A percentile compares a stretch with the other conserved stretches of the same genome.
Evolutionary conservation across 30 jellyfish, hydroid and myxozoan species (phyloP).

Genomic region (Aurelia sp.): DNA sequence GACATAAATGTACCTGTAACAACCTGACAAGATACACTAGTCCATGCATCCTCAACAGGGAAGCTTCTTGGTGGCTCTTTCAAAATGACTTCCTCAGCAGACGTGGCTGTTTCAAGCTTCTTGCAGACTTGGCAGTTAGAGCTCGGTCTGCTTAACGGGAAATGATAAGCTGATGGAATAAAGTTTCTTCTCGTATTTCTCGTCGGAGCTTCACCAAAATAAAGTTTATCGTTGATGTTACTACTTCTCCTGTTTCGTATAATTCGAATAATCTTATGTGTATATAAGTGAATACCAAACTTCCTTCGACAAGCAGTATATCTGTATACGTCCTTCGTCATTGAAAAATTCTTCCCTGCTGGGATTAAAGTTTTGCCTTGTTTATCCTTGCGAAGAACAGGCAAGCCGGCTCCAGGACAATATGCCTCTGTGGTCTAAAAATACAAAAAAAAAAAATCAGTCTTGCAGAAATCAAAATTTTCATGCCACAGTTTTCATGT

Average conservation of each 20-base stretch:
- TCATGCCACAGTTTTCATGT: no score
- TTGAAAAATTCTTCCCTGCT: conserved; percentile 37
- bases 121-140: conserved; percentile 63
- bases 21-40: conserved; percentile 66
- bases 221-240: conserved; percentile 50
- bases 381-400: conserved; percentile 16
- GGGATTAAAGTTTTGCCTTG: conserved; percentile 23
- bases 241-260: conserved; percentile 32
- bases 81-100: conserved; percentile 21
- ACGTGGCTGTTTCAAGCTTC: conserved; percentile 47
- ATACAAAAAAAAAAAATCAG: no score
- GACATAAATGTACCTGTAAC: conserved; percentile 64
- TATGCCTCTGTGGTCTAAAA: conserved; percentile 36
- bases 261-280: conserved; percentile 40
- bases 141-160: conserved; percentile 65
- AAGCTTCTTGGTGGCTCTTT: conserved; percentile 1
- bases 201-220: conserved; percentile 80
- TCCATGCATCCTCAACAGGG: conserved; percentile 66
- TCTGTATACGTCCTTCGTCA: conserved; percentile 55
- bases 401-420: conserved; percentile 74
- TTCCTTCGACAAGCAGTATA: conserved; percentile 39
- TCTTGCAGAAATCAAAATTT: no score
- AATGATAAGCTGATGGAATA: conserved; percentile 74
- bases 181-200: conserved; percentile 39
- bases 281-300: conserved; percentile 71